A percentile compares a stretch with the other conserved stretches of the same genome.
Conservation (phyloP, 2,888 invertebrate genomes). For the Ochropacha duplaris region DNA sequence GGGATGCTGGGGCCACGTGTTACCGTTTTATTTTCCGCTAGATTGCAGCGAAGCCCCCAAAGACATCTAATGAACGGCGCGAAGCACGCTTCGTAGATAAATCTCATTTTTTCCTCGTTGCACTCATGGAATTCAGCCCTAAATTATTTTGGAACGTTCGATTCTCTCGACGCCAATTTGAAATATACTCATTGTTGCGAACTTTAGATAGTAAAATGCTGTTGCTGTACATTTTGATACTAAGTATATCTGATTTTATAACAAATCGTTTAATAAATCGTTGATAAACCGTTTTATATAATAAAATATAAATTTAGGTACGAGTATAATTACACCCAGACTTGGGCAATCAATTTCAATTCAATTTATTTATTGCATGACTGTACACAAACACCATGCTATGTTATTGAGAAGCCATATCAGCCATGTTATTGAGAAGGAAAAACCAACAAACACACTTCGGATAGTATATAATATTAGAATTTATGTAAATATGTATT, state of each 20-base stretch:
- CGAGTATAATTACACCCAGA: no score
- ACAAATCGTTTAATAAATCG: no score
- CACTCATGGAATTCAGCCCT: slow-evolving; percentile 36
- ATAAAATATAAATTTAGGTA: no score
- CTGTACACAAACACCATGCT: no score
- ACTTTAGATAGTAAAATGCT: slow-evolving; percentile 12
- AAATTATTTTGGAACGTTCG: slow-evolving; percentile 46
- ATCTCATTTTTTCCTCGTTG: slow-evolving; percentile 47
- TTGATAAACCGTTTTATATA: no score
- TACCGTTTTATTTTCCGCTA: slow-evolving; percentile 41
- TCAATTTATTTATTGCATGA: no score
- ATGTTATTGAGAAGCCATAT: no score
- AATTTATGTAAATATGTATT: not conserved
- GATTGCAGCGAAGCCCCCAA: slow-evolving; percentile 31
- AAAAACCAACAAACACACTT: no score
- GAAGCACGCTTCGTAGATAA: slow-evolving; percentile 41
- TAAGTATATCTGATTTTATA: not conserved
- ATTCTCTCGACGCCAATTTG: slow-evolving; percentile 31
- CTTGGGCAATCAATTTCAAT: no score
- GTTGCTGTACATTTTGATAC: slow-evolving; percentile 3
- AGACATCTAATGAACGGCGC: slow-evolving; percentile 46
- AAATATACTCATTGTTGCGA: slow-evolving; percentile 18
- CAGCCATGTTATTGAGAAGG: no score
- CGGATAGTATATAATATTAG: no score
- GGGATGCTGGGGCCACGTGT: slow-evolving; percentile 30